Evolutionary conservation across 2,113 vertebrate genomes (phyloP), one percentile per base, ranked within the genome.

Genomic region (Scomber japonicus): DNA sequence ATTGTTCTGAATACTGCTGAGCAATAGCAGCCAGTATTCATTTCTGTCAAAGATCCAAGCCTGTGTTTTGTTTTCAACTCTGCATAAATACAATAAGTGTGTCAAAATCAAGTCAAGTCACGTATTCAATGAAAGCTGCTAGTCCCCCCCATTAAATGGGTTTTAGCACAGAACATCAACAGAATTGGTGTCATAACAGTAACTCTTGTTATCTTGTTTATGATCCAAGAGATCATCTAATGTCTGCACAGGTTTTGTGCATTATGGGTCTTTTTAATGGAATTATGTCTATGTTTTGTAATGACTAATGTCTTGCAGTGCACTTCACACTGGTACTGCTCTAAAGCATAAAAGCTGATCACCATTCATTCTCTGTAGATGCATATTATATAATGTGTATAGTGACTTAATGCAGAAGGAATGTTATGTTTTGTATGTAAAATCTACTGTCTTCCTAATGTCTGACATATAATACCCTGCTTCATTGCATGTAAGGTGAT

Each of bases 81-180:
- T 53, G 66, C 51, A 74, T 84, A 78, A 81, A 86, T 86, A 51
- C 69, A n/a, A 48, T 54, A 76, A 82, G 86, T 69, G 59, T 80
- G 75, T 83, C 51, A 44, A 81, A 91, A 80, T 82, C 57, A 59
- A 89, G 76, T 74, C 80, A 71, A 66, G 67, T 81, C 78, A 86
- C 53, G 19, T 50, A 66, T 84, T 82, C 78, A 73, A 75, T 80
- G 13, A 83, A 85, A 80, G 77, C 46, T 21, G 30, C 74, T 70
- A 21, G 31, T 45, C 71, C 15, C 30, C n/a, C 7, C 61, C 57
- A 69, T 84, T 82, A 78, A 90, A 83, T 54, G 59, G 70, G 72
- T 80, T 89, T 81, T 72, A 79, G 63, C 71, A 50, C 53, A 85
- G 53, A 79, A 49, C 78, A 79, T 75, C 56, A 75, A 46, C 71